Conservation (phyloP, 2,113 vertebrate species). For the Periophthalmus modestus region DNA sequence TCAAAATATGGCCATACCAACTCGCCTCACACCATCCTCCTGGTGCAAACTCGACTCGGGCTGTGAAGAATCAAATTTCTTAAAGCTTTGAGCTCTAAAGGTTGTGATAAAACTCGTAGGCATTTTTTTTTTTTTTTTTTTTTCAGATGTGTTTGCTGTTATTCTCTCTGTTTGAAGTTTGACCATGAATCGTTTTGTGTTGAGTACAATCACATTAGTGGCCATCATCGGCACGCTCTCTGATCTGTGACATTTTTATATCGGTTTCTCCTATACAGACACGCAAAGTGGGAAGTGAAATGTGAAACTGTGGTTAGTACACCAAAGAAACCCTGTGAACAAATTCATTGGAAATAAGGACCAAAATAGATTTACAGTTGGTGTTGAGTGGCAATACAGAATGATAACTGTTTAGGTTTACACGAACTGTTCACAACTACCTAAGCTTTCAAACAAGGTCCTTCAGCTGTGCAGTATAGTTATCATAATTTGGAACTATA, state of each 20-base stretch:
- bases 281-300: constrained; percentile 3
- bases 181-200: constrained; percentile 32
- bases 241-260: neutral
- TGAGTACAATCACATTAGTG: constrained; percentile 20
- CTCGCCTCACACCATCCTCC: neutral
- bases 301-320: constrained; percentile 8
- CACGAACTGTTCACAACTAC: neutral
- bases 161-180: constrained; percentile 38
- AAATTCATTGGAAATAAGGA: neutral
- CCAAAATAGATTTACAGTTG: neutral
- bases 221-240: constrained; percentile 10
- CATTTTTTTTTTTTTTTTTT: constrained; percentile 34
- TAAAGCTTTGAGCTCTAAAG: constrained; percentile 59
- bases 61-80: constrained; percentile 63
- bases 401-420: neutral
- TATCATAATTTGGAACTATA: neutral
- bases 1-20: neutral
- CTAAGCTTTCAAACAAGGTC: too few relatives aligned
- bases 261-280: neutral
- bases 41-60: constrained; percentile 3
- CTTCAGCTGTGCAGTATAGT: neutral
- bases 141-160: constrained; percentile 40
- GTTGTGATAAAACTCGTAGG: constrained; percentile 4
- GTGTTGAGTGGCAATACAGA: neutral
- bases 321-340: constrained; percentile 12